Evolutionary conservation across 92 coral and sea anemone genomes (phyloP).

Genomic region (Parazoanthus darwini): DNA sequence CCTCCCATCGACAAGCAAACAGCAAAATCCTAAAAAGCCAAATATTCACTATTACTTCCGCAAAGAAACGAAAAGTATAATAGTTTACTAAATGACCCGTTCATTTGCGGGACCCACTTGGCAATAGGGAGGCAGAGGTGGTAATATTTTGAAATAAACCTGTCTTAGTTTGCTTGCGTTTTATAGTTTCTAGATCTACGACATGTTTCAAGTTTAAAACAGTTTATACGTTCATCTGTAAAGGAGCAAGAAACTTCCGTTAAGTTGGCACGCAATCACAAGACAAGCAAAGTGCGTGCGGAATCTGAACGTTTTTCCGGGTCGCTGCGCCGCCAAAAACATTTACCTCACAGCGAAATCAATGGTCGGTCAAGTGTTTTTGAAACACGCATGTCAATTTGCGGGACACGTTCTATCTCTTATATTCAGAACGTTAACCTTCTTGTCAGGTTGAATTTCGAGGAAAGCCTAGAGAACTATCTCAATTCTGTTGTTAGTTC

Average conservation of each 20-base stretch:
- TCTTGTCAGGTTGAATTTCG: background rate
- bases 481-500: background rate
- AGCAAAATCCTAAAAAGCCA: background rate
- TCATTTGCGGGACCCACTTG: background rate
- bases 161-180: background rate
- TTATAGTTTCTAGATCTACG: background rate
- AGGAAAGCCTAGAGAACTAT: background rate
- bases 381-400: background rate
- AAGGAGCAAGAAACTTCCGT: background rate
- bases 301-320: conserved; percentile 8
- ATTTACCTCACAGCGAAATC: background rate
- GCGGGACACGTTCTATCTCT: background rate
- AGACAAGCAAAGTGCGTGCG: background rate
- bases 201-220: background rate
- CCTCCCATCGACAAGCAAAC: background rate
- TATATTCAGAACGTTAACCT: background rate
- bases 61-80: background rate
- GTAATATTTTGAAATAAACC: background rate
- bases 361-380: background rate
- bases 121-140: background rate
- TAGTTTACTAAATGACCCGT: background rate
- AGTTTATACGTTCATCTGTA: background rate
- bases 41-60: background rate
- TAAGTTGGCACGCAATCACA: background rate
- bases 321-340: conserved; percentile 4